Conservation (phyloP, 1,140 invertebrate genomes). For the Hyphantria cunea region DNA sequence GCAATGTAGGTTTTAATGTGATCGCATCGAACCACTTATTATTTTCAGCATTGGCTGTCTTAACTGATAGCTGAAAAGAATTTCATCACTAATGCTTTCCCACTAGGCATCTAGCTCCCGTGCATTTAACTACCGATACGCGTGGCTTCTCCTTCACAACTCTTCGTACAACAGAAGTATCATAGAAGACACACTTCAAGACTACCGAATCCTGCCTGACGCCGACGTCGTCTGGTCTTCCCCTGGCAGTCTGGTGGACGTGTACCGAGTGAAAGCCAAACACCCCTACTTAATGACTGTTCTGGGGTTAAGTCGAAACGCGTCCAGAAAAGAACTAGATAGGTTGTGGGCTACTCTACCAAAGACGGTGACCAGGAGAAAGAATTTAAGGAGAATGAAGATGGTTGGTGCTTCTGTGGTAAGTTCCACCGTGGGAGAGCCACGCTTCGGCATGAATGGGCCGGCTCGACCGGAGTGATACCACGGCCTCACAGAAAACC, state of each 20-base stretch:
- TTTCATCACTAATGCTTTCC: too few relatives aligned
- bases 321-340: constrained; percentile 18
- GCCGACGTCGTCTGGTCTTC: constrained; percentile 45
- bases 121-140: constrained; percentile 58
- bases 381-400: constrained; percentile 37
- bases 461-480: too few relatives aligned
- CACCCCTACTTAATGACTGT: constrained; percentile 32
- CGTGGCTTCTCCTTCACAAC: constrained; percentile 57
- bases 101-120: constrained; percentile 53
- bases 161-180: constrained; percentile 32
- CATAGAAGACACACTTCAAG: constrained; percentile 35
- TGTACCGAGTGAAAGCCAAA: constrained; percentile 49
- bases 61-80: too few relatives aligned
- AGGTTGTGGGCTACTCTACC: constrained; percentile 40
- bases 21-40: too few relatives aligned
- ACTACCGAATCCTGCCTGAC: constrained; percentile 50
- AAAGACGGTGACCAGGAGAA: constrained; percentile 48
- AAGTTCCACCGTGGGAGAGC: too few relatives aligned
- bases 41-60: too few relatives aligned
- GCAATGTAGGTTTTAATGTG: too few relatives aligned
- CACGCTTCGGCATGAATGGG: too few relatives aligned
- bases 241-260: constrained; percentile 43
- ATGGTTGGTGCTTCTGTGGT: constrained; percentile 9
- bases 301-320: constrained; percentile 12
- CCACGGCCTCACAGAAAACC: too few relatives aligned